Conservation (phyloP, 2,113 vertebrate species). For the Ochotona curzoniae region DNA sequence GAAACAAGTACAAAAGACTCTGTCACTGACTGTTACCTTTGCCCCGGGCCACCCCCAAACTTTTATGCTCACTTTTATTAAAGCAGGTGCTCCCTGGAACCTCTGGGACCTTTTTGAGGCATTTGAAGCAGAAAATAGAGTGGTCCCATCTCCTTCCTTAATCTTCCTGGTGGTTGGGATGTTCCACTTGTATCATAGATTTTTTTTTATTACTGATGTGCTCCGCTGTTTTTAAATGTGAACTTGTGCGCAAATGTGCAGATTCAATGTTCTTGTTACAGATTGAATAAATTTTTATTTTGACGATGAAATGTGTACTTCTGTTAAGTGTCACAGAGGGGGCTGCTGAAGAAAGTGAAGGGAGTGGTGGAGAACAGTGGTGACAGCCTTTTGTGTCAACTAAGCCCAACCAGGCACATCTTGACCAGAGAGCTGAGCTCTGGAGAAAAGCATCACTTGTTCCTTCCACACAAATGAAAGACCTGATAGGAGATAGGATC, state of each 20-base stretch:
- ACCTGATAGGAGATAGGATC: constrained; percentile 1
- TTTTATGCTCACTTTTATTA: constrained; percentile 76
- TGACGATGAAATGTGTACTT: constrained; percentile 81
- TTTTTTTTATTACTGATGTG: constrained; percentile 85
- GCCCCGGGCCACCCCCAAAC: constrained; percentile 67
- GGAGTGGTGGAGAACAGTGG: not conserved
- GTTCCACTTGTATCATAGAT: constrained; percentile 83
- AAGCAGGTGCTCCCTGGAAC: constrained; percentile 82
- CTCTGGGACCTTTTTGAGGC: constrained; percentile 82
- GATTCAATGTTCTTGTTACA: constrained; percentile 90
- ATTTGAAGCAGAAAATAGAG: constrained; percentile 81
- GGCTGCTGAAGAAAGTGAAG: not conserved
- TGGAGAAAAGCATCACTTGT: not conserved
- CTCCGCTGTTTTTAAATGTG: constrained; percentile 91
- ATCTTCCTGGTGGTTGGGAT: constrained; percentile 85
- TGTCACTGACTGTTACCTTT: constrained; percentile 78
- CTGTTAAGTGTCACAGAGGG: not conserved
- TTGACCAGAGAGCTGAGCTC: not conserved
- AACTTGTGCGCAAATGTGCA: constrained; percentile 88
- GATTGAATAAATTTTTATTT: constrained; percentile 91
- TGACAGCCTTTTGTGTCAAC: not conserved
- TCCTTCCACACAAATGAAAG: constrained; percentile 36
- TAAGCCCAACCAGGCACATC: not conserved
- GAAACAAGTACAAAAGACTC: constrained; percentile 65
- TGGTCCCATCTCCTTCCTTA: constrained; percentile 76